Base-by-base conservation (phyloP, 2,797 vertebrate species). In the Hoplostethus atlanticus region DNA sequence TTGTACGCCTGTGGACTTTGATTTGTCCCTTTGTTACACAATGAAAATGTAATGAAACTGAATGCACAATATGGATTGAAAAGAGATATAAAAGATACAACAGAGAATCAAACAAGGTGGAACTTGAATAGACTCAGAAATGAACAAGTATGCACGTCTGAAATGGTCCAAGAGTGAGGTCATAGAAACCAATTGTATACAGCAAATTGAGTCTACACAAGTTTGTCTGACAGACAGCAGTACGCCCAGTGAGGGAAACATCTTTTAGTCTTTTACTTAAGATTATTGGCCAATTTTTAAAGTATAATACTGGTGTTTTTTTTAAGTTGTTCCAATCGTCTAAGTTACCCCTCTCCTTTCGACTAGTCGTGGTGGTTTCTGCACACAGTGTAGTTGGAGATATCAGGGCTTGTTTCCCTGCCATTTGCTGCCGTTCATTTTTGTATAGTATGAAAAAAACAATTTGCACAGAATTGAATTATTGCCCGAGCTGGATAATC, bases 161-260 rank as follows among this genome's bases (percentile, higher is more conserved):
- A 53, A 0, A 53, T 12, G 8, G 48, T 58, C 0, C 44, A 60
- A 68, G 60, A 68, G 47, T 11, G 71, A 71, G 31, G 64, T 15
- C 60, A 40, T 6, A 56, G 44, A n/a, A 62, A 82, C 61, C 36
- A 51, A 21, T 38, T 78, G 60, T 53, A 59, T 31, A 64, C 28
- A 73, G 31, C 73, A 64, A 74, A 77, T 38, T 55, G 54, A 82
- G 68, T 67, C 52, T 9, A 56, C 16, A 30, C 25, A 44, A 11
- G 7, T 16, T n/a, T 31, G 8, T n/a, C 61, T 38, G 12, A 30
- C 44, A 21, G 30, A 28, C 7, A 21, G 17, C 44, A 66, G 54
- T 44, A 44, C 15, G 2, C 12, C 11, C 21, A 68, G 30, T 21
- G 36, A 34, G n/a, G 34, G 48, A 65, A 7, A 34, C 8, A 7